Evolutionary conservation across 2,113 vertebrate species (phyloP).

Genomic region (Cyprinodon tularosa): DNA sequence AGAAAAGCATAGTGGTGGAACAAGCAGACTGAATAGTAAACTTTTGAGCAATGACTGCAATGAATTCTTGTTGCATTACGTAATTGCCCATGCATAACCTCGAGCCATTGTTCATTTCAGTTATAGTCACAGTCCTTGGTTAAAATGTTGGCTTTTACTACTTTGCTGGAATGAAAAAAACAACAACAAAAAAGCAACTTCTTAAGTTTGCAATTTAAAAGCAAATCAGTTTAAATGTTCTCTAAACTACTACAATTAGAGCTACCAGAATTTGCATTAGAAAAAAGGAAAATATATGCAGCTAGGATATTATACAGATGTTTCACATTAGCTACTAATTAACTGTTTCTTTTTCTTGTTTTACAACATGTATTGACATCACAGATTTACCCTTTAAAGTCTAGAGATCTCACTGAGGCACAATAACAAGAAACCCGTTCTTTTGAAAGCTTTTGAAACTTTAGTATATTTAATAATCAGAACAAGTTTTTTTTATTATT

Average conservation of each 20-base stretch:
- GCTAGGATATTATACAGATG: background rate
- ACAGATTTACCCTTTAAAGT: slow-evolving; percentile 8
- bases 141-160: background rate
- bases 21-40: background rate
- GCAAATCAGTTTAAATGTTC: background rate
- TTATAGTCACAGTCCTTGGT: background rate
- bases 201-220: slow-evolving; percentile 1
- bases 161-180: background rate
- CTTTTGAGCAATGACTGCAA: background rate
- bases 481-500: slow-evolving; percentile 40
- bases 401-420: slow-evolving; percentile 5
- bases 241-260: background rate
- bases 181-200: background rate
- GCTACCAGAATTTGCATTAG: slow-evolving; percentile 8
- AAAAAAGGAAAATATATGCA: slow-evolving; percentile 1
- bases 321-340: slow-evolving; percentile 6
- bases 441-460: slow-evolving; percentile 13
- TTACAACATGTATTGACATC: slow-evolving; percentile 1
- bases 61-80: background rate
- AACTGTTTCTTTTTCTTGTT: background rate
- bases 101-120: background rate
- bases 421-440: background rate
- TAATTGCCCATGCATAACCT: background rate
- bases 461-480: slow-evolving; percentile 15
- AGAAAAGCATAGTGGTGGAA: background rate